Conservation (phyloP, 2,797 vertebrate genomes). For the Threskiornis aethiopicus region DNA sequence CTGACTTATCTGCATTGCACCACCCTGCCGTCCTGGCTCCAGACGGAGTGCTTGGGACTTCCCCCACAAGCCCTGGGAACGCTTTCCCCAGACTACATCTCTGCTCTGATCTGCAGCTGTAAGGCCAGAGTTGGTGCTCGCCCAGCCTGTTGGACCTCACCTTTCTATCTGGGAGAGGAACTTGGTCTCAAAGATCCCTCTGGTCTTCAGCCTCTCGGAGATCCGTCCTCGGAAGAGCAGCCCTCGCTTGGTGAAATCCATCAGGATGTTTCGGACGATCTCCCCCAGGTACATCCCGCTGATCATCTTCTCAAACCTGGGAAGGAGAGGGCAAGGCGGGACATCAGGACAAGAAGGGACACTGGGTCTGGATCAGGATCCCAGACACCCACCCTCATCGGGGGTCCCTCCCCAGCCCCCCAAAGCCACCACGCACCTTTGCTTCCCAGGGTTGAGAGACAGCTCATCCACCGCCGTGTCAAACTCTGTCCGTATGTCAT, state of each 20-base stretch:
- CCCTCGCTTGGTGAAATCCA: conserved; percentile 89
- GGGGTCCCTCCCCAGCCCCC: neutral
- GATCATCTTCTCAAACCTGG: conserved; percentile 97
- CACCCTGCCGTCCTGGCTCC: neutral
- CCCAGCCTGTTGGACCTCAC: conserved; percentile 64
- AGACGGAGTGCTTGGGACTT: accelerated
- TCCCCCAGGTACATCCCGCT: conserved; percentile 96
- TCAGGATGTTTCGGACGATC: conserved; percentile 75
- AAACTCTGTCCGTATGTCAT: conserved; percentile 86
- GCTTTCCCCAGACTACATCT: neutral
- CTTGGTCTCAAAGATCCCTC: conserved; percentile 95
- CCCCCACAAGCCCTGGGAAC: neutral
- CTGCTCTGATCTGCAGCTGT: neutral
- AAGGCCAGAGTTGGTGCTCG: neutral
- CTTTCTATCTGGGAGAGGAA: conserved; percentile 97
- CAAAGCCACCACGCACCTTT: conserved; percentile 79
- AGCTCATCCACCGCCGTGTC: conserved; percentile 85
- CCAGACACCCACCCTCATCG: accelerated
- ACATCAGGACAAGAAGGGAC: neutral
- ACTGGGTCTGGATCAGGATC: neutral
- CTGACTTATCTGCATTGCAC: neutral
- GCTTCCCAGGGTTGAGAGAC: conserved; percentile 86
- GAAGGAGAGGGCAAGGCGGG: neutral
- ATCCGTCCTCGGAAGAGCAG: conserved; percentile 91
- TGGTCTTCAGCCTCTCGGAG: conserved; percentile 91